phyloP scores from a whole-genome alignment of 1,140 invertebrate species.

The Dryas iulia region DNA sequence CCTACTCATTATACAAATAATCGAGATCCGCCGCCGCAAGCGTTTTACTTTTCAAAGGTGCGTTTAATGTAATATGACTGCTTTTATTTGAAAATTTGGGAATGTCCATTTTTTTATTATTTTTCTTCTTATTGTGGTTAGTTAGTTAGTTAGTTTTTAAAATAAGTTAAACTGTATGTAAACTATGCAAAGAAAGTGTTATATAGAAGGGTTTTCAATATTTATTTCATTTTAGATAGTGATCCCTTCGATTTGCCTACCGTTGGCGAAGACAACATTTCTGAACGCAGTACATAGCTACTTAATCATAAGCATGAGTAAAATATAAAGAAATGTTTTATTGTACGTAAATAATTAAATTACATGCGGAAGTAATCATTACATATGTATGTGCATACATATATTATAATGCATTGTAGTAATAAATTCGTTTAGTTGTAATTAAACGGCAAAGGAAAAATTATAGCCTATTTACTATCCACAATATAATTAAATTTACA shows the following conservation, averaged over 20 bases:
- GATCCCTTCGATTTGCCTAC: no score
- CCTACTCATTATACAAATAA: conserved; percentile 6
- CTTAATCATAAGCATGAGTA: background rate
- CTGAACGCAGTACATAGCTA: no score
- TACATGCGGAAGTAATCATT: background rate
- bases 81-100: background rate
- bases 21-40: background rate
- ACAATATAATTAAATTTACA: background rate
- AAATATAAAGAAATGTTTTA: background rate
- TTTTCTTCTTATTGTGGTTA: no score
- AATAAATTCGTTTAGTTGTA: background rate
- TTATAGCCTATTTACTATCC: background rate
- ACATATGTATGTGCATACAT: no score
- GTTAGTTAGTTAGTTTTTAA: no score
- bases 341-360: background rate
- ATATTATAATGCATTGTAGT: background rate
- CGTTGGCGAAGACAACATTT: background rate
- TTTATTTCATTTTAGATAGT: no score
- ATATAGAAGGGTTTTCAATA: no score
- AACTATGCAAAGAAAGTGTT: no score
- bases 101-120: no score
- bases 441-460: no score
- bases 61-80: background rate
- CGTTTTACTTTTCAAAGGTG: background rate
- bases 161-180: no score